Evolutionary conservation across 2,888 invertebrate species (phyloP).

Genomic region (Spatulosminthurus flaviceps): DNA sequence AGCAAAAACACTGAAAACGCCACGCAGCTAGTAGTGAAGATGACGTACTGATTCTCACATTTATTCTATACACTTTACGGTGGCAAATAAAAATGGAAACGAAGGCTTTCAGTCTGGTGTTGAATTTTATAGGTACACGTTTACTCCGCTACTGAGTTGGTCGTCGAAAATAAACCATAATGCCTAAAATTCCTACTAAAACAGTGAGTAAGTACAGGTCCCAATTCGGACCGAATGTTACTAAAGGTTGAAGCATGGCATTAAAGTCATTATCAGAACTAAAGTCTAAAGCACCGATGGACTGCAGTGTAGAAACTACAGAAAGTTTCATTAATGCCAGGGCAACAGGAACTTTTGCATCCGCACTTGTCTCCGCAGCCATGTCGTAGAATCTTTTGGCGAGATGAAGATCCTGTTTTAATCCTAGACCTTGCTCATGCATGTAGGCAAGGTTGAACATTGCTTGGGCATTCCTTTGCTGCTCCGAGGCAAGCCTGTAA

Average conservation of each 20-base stretch:
- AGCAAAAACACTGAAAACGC: not conserved
- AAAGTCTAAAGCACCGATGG: slow-evolving; percentile 70
- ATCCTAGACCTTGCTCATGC: slow-evolving; percentile 97
- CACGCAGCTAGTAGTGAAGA: not conserved
- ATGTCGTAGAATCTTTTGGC: slow-evolving; percentile 98
- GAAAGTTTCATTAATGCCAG: slow-evolving; percentile 87
- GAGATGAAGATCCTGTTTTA: slow-evolving; percentile 86
- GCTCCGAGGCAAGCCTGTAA: slow-evolving; percentile 91
- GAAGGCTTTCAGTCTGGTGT: not conserved
- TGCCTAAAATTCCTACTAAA: slow-evolving; percentile 81
- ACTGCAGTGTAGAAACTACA: slow-evolving; percentile 77
- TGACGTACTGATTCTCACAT: not conserved
- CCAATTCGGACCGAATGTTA: slow-evolving; percentile 83
- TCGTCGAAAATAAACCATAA: slow-evolving; percentile 82
- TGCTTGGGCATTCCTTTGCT: slow-evolving; percentile 95
- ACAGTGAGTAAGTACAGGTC: slow-evolving; percentile 89
- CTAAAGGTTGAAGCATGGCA: slow-evolving; percentile 56
- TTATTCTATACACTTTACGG: not conserved
- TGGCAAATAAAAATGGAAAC: not conserved
- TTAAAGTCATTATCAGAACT: slow-evolving; percentile 64
- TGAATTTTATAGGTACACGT: not conserved
- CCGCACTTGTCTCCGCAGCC: slow-evolving; percentile 90
- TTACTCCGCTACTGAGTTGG: slow-evolving; percentile 67
- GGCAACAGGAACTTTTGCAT: slow-evolving; percentile 93
- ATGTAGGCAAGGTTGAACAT: slow-evolving; percentile 99